Evolutionary conservation across 2,113 vertebrate species (phyloP).

Genomic region (Diglossa brunneiventris): DNA sequence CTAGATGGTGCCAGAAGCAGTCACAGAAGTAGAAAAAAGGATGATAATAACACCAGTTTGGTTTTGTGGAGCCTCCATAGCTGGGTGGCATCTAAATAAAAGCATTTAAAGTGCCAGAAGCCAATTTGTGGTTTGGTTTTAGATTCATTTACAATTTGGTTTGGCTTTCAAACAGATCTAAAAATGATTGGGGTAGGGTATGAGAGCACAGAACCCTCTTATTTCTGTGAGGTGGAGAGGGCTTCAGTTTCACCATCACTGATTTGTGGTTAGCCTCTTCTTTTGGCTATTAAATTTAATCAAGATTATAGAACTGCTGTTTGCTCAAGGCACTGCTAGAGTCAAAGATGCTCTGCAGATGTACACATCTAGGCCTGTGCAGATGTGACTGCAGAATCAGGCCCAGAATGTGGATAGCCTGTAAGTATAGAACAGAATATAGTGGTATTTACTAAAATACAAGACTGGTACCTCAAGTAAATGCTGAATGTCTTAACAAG

Average conservation of each 20-base stretch:
- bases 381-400: not conserved
- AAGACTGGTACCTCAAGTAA: not conserved
- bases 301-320: not conserved
- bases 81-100: slow-evolving; percentile 61
- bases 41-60: slow-evolving; percentile 36
- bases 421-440: not conserved
- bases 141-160: slow-evolving; percentile 47
- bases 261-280: slow-evolving; percentile 38
- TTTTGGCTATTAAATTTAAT: slow-evolving; percentile 45
- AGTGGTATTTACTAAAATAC: not conserved
- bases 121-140: slow-evolving; percentile 33
- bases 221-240: slow-evolving; percentile 26
- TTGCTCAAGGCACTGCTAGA: not conserved
- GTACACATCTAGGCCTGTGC: not conserved
- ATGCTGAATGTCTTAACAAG: not conserved
- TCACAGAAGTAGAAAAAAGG: slow-evolving; percentile 27
- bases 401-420: not conserved
- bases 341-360: not conserved
- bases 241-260: slow-evolving; percentile 7
- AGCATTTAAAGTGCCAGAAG: slow-evolving; percentile 36
- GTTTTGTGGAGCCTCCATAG: slow-evolving; percentile 43
- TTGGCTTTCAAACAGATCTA: slow-evolving; percentile 52
- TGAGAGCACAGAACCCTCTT: slow-evolving; percentile 39
- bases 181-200: slow-evolving; percentile 4
- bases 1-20: slow-evolving; percentile 1